These are phyloP conservation scores for Ceratosolen fusciceps DNA, from an alignment of 1,140 invertebrate species.

Conservation along the genomic window DNA sequence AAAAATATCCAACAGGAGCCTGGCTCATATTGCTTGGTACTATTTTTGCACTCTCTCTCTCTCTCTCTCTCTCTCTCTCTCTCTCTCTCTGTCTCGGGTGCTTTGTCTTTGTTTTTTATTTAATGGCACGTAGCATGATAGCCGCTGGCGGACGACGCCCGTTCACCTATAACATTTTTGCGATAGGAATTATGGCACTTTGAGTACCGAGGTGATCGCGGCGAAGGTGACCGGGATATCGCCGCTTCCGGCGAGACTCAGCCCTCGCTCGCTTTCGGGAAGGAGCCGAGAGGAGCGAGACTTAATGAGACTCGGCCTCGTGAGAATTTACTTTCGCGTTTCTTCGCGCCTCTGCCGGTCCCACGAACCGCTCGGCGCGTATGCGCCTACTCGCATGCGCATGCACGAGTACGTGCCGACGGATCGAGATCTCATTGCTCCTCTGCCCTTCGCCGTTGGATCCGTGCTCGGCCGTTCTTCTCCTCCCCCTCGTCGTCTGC, in stretches of 20 bases:
- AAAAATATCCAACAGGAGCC: neutral
- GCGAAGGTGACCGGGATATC: constrained; percentile 54
- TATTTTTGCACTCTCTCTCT: too few species aligned
- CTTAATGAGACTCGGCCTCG: constrained; percentile 43
- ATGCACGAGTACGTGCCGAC: neutral
- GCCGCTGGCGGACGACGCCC: constrained; percentile 26
- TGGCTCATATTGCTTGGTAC: too few species aligned
- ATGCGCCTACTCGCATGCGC: neutral
- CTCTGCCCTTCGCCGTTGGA: too few species aligned
- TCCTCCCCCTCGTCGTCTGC: too few species aligned
- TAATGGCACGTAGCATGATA: constrained; percentile 45
- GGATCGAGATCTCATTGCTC: neutral
- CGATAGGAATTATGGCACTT: constrained; percentile 39
- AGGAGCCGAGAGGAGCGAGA: constrained; percentile 17
- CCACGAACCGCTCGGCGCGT: neutral
- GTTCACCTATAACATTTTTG: constrained; percentile 20
- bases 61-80: too few species aligned
- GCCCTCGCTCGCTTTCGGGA: constrained; percentile 41
- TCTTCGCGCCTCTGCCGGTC: constrained; percentile 42
- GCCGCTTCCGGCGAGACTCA: constrained; percentile 51
- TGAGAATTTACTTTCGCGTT: constrained; percentile 51
- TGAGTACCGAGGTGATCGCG: neutral
- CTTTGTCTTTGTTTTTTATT: too few species aligned
- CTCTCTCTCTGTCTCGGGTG: too few species aligned
- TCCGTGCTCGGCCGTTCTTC: too few species aligned